Evolutionary conservation across 1,140 invertebrate species (phyloP), one percentile per base, ranked within the genome.

Genomic region (Stenopsyche tienmushanensis): DNA sequence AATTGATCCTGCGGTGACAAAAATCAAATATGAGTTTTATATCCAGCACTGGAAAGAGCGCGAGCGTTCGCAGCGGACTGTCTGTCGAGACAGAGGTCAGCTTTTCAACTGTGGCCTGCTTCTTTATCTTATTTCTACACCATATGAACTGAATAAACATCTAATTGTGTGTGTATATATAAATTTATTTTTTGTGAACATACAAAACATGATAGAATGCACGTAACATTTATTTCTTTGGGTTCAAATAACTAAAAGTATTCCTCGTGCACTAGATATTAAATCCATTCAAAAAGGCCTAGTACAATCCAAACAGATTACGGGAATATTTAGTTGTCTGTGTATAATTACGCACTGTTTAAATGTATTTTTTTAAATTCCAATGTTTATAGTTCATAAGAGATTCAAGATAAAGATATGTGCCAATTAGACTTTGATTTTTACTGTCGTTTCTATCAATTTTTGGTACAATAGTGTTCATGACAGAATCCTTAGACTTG

Each of bases 81-180:
- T 59, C 24, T 41, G 41, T 50, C 49, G 8, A 59, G 42, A 50
- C 44, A 59, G 45, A 41, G 64, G 64, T 65, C 64, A 65, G 57
- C 25, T 39, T 53, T 57, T 60, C 54, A 60, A 59, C 64, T 59
- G 64, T 41, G 47, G 45, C 54, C 25, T n/a, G 34, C 18, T 8
- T 9, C 24, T n/a, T 62, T 63, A 53, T 63, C 50, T 55, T 25
- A 20, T 62, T 42, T 41, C 29, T 10, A 26, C 13, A 39, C 7
- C 39, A 44, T 55, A 5, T 42, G n/a, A n/a, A n/a, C n/a, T n/a
- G n/a, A n/a, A n/a, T n/a, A n/a, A n/a, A n/a, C 29, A 21, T 58
- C 24, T 41, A 23, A 18, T n/a, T n/a, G 54, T 58, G 34, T 42
- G 26, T 41, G 54, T 18, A 55, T 24, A 53, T 24, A 53, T 24